Conservation (phyloP, 2,888 invertebrate genomes). For the Drosophila recens region DNA sequence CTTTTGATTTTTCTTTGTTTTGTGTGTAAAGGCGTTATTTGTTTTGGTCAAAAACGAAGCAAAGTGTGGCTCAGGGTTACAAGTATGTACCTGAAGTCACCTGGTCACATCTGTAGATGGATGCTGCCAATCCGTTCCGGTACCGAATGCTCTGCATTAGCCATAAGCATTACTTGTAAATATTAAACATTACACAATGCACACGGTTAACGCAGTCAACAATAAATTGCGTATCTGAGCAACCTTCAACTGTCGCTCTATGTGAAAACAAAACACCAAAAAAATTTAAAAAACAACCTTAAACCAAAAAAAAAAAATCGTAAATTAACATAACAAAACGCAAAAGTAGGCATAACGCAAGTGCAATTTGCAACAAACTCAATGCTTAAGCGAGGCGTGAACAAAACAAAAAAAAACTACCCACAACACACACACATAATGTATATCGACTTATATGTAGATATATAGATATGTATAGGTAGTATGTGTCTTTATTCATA, state of each 20-base stretch:
- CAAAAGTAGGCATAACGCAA: constrained; percentile 59
- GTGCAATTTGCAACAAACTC: constrained; percentile 76
- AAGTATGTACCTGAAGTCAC: neutral
- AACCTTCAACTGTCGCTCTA: constrained; percentile 75
- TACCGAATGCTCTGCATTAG: constrained; percentile 21
- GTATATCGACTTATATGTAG: neutral
- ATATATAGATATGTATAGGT: no score
- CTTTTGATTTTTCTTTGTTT: no score
- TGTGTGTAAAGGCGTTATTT: neutral
- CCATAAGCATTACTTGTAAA: constrained; percentile 25
- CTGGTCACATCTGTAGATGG: constrained; percentile 2
- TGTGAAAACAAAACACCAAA: constrained; percentile 20
- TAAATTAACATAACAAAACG: constrained; percentile 68
- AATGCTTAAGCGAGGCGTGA: constrained; percentile 54
- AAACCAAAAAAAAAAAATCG: constrained; percentile 39
- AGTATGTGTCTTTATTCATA: constrained; percentile 19
- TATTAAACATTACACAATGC: constrained; percentile 47
- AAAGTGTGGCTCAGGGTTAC: constrained; percentile 26
- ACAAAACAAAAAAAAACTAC: constrained; percentile 48
- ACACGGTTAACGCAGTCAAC: constrained; percentile 37
- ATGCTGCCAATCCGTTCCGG: constrained; percentile 16
- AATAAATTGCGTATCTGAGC: constrained; percentile 59
- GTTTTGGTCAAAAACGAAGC: constrained; percentile 5
- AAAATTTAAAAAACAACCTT: constrained; percentile 16
- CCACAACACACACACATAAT: no score